These are phyloP conservation scores for Notolabrus celidotus DNA, from an alignment of 2,797 vertebrate species.

Conservation along the genomic window DNA sequence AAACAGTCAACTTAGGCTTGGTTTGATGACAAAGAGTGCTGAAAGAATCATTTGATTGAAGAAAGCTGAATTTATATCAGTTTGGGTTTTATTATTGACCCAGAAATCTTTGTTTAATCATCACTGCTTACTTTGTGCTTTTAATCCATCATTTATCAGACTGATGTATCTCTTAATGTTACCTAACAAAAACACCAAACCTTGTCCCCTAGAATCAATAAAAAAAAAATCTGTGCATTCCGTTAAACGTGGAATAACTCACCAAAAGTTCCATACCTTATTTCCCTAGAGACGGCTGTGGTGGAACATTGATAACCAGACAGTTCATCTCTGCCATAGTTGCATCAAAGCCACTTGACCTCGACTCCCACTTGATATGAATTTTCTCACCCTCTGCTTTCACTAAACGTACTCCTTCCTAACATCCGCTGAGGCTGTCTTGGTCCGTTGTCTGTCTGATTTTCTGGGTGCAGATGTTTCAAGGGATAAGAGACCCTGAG, in stretches of 20 bases:
- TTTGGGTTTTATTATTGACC: too few species aligned
- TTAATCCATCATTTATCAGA: too few species aligned
- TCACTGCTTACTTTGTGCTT: too few species aligned
- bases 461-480: background rate
- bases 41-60: too few species aligned
- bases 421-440: background rate
- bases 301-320: background rate
- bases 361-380: background rate
- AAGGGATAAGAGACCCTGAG: slow-evolving; percentile 6
- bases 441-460: background rate
- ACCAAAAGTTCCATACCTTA: too few species aligned
- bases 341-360: background rate
- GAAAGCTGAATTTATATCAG: too few species aligned
- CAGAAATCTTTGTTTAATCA: too few species aligned
- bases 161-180: too few species aligned
- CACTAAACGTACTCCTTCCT: background rate
- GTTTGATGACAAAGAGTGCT: too few species aligned
- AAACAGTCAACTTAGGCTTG: background rate
- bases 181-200: too few species aligned
- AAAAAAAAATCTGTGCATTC: background rate
- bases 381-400: background rate
- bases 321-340: background rate
- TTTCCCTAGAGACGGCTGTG: background rate
- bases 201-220: too few species aligned
- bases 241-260: background rate